Conservation (phyloP, 1,140 invertebrate genomes). For the Patella vulgata region DNA sequence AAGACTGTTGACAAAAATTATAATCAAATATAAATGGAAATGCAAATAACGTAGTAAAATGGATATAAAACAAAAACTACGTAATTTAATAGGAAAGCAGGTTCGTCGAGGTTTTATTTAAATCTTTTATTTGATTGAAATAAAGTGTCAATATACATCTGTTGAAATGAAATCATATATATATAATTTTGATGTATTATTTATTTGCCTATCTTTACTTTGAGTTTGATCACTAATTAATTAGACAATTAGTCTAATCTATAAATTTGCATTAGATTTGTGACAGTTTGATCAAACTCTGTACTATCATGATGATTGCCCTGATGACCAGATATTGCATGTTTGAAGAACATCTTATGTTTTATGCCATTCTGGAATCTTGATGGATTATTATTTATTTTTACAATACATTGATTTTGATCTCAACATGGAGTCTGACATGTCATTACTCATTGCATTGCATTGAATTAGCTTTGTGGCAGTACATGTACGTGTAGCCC, state of each 20-base stretch:
- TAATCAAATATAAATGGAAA: not conserved
- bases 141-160: not conserved
- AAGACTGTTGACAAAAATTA: not conserved
- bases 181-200: not conserved
- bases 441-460: too few relatives aligned
- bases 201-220: not conserved
- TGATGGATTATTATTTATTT: too few relatives aligned
- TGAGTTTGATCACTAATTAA: not conserved
- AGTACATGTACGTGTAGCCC: too few relatives aligned
- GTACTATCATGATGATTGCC: not conserved
- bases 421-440: too few relatives aligned
- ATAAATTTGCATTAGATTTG: constrained; percentile 1
- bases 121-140: not conserved
- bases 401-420: too few relatives aligned
- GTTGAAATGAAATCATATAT: not conserved
- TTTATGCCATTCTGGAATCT: too few relatives aligned
- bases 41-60: constrained; percentile 18
- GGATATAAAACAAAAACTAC: constrained; percentile 53
- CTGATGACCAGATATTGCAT: too few relatives aligned
- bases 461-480: too few relatives aligned
- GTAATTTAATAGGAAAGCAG: constrained; percentile 50
- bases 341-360: too few relatives aligned
- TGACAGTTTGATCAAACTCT: not conserved
- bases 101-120: constrained; percentile 22
- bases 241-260: constrained; percentile 1